Evolutionary conservation across 1,140 invertebrate species (phyloP).

Genomic region (Heliconius hewitsoni): DNA sequence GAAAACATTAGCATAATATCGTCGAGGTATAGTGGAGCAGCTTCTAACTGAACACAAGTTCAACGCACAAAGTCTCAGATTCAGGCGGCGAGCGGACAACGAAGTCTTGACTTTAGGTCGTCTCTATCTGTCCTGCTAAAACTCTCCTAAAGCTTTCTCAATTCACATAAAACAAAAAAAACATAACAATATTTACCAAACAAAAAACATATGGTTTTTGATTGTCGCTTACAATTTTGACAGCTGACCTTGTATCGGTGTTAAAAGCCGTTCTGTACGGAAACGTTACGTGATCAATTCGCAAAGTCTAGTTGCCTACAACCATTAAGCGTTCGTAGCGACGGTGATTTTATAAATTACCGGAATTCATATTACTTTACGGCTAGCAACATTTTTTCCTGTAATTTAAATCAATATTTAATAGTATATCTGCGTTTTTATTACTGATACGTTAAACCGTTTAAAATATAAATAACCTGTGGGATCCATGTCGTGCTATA

Average conservation of each 20-base stretch:
- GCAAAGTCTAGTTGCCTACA: conserved; percentile 8
- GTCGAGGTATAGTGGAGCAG: too few relatives aligned
- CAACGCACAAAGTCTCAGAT: too few relatives aligned
- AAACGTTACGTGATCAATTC: conserved; percentile 28
- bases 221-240: not conserved
- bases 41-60: too few relatives aligned
- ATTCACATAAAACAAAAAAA: too few relatives aligned
- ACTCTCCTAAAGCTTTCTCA: too few relatives aligned
- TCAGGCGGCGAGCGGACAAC: too few relatives aligned
- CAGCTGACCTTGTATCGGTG: conserved; percentile 26
- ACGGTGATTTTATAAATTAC: conserved; percentile 17
- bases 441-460: conserved; percentile 12
- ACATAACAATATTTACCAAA: not conserved
- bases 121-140: too few relatives aligned
- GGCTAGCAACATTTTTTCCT: conserved; percentile 16
- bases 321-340: not conserved
- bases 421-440: conserved; percentile 25
- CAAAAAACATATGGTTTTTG: not conserved
- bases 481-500: not conserved
- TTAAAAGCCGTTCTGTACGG: conserved; percentile 23
- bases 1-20: too few relatives aligned
- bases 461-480: not conserved
- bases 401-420: conserved; percentile 32
- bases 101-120: too few relatives aligned
- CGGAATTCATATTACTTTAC: conserved; percentile 24